Conservation (phyloP, 1,140 invertebrate species). For the Lepidurus couesii region DNA sequence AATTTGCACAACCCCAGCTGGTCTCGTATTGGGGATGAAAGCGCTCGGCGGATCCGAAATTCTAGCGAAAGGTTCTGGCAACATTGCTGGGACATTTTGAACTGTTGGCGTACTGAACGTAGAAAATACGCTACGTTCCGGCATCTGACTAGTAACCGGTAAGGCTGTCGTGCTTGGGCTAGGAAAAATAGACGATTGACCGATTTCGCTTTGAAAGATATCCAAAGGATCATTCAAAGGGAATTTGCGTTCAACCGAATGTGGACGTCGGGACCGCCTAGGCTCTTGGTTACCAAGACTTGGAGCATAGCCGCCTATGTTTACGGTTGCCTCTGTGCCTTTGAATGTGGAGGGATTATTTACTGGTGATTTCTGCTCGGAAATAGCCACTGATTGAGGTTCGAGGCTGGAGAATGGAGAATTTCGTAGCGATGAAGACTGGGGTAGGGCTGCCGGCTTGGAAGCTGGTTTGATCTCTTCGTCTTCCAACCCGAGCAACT, state of each 20-base stretch:
- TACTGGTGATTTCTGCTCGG: background rate
- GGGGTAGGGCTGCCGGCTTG: background rate
- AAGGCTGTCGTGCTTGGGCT: background rate
- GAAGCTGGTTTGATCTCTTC: background rate
- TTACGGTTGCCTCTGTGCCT: background rate
- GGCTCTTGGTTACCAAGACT: background rate
- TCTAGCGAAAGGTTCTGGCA: background rate
- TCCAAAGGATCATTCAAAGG: background rate
- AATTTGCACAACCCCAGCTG: background rate
- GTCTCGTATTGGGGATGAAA: background rate
- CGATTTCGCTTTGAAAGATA: background rate
- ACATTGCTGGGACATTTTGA: background rate
- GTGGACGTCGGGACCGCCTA: background rate
- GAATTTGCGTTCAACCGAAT: conserved; percentile 10
- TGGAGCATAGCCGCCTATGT: background rate
- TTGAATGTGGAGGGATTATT: background rate
- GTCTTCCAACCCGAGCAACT: background rate
- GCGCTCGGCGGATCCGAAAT: too few relatives aligned
- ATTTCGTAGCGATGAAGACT: background rate
- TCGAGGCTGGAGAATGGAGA: background rate
- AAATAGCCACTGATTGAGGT: background rate
- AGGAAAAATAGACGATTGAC: background rate
- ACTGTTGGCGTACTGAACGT: background rate
- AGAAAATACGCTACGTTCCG: background rate
- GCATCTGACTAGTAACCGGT: background rate